Evolutionary conservation across 2,113 vertebrate genomes (phyloP).

Genomic region (Symphodus melops): DNA sequence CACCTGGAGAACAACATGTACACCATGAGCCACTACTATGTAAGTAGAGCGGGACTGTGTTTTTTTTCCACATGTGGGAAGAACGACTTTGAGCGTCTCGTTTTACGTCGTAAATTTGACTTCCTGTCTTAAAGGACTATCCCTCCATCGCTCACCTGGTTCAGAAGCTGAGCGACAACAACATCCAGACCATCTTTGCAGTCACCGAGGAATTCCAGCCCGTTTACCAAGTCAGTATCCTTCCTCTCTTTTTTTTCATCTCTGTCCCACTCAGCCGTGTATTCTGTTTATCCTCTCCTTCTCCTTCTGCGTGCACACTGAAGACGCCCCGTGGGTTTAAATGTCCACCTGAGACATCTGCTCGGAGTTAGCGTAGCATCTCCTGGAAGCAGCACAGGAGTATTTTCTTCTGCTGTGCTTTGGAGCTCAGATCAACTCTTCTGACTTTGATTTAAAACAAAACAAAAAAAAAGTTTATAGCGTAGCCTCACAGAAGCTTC

Average conservation of each 20-base stretch:
- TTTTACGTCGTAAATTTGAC: neutral
- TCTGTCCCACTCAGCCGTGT: neutral
- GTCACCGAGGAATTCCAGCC: conserved; percentile 97
- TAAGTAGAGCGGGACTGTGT: conserved; percentile 73
- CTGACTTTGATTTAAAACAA: conserved; percentile 23
- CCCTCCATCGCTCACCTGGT: conserved; percentile 98
- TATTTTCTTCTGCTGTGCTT: conserved; percentile 30
- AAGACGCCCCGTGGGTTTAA: conserved; percentile 7
- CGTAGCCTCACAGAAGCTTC: conserved; percentile 19
- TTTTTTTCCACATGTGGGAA: neutral
- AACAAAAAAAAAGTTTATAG: conserved; percentile 18
- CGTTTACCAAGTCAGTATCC: conserved; percentile 90
- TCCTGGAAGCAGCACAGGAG: conserved; percentile 17
- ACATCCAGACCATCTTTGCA: conserved; percentile 99
- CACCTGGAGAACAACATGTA: conserved; percentile 93
- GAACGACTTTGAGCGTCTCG: neutral
- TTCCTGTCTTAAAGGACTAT: conserved; percentile 89
- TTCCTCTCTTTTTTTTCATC: neutral
- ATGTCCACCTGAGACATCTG: conserved; percentile 42
- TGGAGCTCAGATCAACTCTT: conserved; percentile 4
- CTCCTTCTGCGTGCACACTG: conserved; percentile 5
- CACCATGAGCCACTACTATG: conserved; percentile 99
- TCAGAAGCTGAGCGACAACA: conserved; percentile 98
- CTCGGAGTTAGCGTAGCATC: conserved; percentile 21
- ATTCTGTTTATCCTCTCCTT: neutral